A percentile compares a stretch with the other conserved stretches of the same genome.
Evolutionary conservation across 1,140 invertebrate species (phyloP).

Genomic region (Ditylenchus dipsaci): DNA sequence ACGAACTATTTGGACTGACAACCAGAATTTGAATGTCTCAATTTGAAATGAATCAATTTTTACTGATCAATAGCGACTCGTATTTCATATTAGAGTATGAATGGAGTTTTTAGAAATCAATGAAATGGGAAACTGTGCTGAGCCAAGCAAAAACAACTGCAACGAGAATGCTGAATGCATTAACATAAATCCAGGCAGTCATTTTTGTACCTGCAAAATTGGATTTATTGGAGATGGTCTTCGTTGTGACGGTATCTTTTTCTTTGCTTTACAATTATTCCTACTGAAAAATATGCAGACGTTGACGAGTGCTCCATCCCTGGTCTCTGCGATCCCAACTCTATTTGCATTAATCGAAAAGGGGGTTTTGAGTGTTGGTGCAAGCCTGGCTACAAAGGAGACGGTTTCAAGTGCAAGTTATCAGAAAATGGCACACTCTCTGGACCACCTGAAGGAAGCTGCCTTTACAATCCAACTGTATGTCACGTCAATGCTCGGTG

Average conservation of each 20-base stretch:
- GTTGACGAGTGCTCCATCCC: slow-evolving; percentile 90
- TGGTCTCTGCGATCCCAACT: slow-evolving; percentile 89
- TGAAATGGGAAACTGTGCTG: slow-evolving; percentile 41
- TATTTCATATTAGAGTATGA: background rate
- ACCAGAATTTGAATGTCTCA: no score
- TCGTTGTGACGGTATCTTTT: slow-evolving; percentile 46
- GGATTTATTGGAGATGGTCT: slow-evolving; percentile 52
- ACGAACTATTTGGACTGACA: no score
- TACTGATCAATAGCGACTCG: no score
- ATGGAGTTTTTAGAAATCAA: slow-evolving; percentile 40
- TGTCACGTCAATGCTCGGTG: slow-evolving; percentile 43
- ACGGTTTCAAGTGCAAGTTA: slow-evolving; percentile 65
- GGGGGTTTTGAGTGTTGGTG: slow-evolving; percentile 91
- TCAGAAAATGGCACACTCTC: background rate
- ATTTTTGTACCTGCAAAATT: slow-evolving; percentile 49
- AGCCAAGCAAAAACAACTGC: slow-evolving; percentile 47
- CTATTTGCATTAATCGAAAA: slow-evolving; percentile 89
- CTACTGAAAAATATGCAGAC: slow-evolving; percentile 64
- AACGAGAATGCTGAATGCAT: slow-evolving; percentile 53
- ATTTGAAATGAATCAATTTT: no score
- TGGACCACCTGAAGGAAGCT: slow-evolving; percentile 22
- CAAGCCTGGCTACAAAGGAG: slow-evolving; percentile 84
- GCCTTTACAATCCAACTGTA: slow-evolving; percentile 23
- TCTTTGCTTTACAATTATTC: background rate
- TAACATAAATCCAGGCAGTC: slow-evolving; percentile 42